phyloP scores from a whole-genome alignment of 2,113 vertebrate genomes.

The Sapajus apella region DNA sequence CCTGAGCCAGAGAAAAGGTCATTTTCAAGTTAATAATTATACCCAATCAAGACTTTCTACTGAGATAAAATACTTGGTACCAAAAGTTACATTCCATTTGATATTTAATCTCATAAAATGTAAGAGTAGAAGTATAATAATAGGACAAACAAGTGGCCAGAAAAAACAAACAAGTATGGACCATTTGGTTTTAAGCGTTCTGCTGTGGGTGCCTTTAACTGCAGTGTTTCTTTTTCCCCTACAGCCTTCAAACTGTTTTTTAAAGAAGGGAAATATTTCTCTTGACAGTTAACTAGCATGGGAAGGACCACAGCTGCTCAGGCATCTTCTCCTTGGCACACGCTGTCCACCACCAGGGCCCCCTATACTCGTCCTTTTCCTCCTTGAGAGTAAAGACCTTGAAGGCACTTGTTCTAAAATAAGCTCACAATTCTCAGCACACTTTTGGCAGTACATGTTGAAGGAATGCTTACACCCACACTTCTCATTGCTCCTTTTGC shows the following conservation, averaged over 20 bases:
- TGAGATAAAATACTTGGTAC: neutral
- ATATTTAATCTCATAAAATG: neutral
- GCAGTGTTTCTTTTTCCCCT: neutral
- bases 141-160: neutral
- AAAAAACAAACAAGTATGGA: neutral
- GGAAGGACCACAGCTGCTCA: neutral
- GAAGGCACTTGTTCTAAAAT: neutral
- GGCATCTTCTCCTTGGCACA: neutral
- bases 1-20: neutral
- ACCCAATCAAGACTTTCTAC: neutral
- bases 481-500: neutral
- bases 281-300: neutral
- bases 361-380: rapidly evolving
- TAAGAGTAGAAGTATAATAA: neutral
- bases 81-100: neutral
- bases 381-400: neutral
- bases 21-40: neutral
- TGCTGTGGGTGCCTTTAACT: neutral
- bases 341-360: neutral
- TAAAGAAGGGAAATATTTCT: conserved; percentile 8
- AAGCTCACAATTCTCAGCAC: neutral
- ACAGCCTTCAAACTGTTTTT: conserved; percentile 17
- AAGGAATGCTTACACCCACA: rapidly evolving
- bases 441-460: neutral
- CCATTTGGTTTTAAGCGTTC: neutral